phyloP scores from a whole-genome alignment of 2,797 vertebrate species.

The Sphaeramia orbicularis region DNA sequence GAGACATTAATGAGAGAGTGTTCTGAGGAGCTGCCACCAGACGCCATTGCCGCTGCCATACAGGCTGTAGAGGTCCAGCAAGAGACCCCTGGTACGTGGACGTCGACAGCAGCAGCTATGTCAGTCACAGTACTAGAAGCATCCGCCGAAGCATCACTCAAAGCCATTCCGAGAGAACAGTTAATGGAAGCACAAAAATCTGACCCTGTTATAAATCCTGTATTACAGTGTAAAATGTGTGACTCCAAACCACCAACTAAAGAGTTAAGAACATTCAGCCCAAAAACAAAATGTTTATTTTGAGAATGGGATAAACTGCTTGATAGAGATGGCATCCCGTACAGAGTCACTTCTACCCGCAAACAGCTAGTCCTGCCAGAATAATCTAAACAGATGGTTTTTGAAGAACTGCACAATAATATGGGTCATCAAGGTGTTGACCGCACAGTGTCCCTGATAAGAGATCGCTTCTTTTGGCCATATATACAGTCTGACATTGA shows the following conservation, averaged over 20 bases:
- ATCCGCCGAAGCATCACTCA: not conserved
- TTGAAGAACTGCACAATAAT: conserved; percentile 1
- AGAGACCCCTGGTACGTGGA: not conserved
- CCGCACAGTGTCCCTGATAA: not conserved
- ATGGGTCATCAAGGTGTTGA: conserved; percentile 4
- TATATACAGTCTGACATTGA: no score
- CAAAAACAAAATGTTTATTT: not conserved
- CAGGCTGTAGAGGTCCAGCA: not conserved
- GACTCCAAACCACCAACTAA: not conserved
- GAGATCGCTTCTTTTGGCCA: no score
- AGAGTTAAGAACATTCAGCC: not conserved
- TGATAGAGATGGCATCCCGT: conserved; percentile 3
- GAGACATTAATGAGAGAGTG: not conserved
- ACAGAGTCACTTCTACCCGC: not conserved
- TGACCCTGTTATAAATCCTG: no score
- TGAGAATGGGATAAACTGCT: not conserved
- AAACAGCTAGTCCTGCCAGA: conserved; percentile 1
- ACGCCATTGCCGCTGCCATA: not conserved
- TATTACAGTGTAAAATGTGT: no score
- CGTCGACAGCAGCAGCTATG: not conserved
- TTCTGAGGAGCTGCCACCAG: not conserved
- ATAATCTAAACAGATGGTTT: not conserved
- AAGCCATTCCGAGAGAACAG: not conserved
- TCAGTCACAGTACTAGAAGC: no score
- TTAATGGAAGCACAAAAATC: not conserved